Conservation (phyloP, 2,113 vertebrate genomes). For the Australoheros scitulus region DNA sequence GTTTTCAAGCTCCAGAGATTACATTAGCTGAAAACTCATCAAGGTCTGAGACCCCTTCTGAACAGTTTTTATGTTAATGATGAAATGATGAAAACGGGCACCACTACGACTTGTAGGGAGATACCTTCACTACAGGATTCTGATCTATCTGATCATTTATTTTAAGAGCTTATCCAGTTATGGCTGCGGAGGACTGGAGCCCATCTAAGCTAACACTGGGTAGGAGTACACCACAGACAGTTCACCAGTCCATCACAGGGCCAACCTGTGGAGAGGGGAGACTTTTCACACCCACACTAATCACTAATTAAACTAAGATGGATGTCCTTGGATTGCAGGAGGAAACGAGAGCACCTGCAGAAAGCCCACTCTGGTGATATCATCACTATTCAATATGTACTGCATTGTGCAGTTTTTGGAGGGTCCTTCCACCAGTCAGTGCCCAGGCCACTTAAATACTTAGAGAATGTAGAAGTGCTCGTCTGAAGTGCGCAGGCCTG, state of each 20-base stretch:
- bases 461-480: too few relatives aligned
- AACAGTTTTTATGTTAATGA: fast-evolving
- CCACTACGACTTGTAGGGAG: not conserved
- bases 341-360: not conserved
- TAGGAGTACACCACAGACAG: not conserved
- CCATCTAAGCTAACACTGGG: too few relatives aligned
- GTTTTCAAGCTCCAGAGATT: too few relatives aligned
- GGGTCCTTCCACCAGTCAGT: not conserved
- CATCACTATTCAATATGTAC: not conserved
- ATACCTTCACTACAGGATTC: too few relatives aligned
- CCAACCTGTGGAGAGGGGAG: not conserved
- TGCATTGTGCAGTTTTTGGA: fast-evolving
- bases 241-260: not conserved
- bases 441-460: too few relatives aligned
- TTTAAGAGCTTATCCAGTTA: not conserved
- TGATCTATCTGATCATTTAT: not conserved
- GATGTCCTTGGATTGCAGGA: not conserved
- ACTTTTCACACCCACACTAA: not conserved
- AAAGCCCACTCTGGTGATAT: not conserved
- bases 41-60: not conserved
- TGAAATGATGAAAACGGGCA: not conserved
- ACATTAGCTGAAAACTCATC: not conserved
- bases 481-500: not conserved
- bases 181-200: not conserved
- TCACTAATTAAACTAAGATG: not conserved